Base-by-base conservation (phyloP, 2,113 vertebrate species). In the Aptenodytes patagonicus region DNA sequence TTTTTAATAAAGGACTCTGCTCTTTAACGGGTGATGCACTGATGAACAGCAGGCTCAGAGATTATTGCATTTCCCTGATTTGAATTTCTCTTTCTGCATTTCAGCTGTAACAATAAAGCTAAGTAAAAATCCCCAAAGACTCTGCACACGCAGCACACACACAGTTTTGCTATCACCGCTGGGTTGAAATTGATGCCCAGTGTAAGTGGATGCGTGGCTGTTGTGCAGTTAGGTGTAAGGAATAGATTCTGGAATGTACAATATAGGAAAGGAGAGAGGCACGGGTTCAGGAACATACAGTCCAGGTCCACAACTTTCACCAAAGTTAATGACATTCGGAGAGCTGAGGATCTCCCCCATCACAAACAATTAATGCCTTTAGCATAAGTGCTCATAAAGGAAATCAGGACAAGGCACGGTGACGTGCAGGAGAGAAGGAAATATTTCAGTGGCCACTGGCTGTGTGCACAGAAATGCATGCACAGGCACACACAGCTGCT, bases 1-100 rank as follows among this genome's bases (percentile, higher is more conserved):
- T 95, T 87, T 94, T 96, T 93, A 98, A 98, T 98, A 98, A 98
- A 97, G 83, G 92, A 11, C 84, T 76, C 51, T 75, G 82, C 87
- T 96, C 60, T 97, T 95, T 97, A 94, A 84, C 5, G 84, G 81
- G 60, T 38, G 92, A 90, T 73, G 94, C 3, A 40, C 94, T 90
- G 93, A 93, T 95, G 95, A 97, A 32, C 93, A 85, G 94, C 94
- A 72, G 93, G 87, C 89, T 93, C 2, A 0, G 75, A 89, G 58
- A 64, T 96, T 95, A 97, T 96, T 96, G 94, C 84, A 3, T 90
- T 90, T 91, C 68, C 93, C 79, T 80, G 78, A 95, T 97, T 96
- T 96, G 87, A 97, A 97, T 97, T 96, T 73, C 66, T 80, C 40
- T 79, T 79, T n/a, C 82, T 94, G 81, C 54, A 12, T 93, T 88